Base-by-base conservation (phyloP, 2,888 invertebrate species). In the Drosophila nigricruria region DNA sequence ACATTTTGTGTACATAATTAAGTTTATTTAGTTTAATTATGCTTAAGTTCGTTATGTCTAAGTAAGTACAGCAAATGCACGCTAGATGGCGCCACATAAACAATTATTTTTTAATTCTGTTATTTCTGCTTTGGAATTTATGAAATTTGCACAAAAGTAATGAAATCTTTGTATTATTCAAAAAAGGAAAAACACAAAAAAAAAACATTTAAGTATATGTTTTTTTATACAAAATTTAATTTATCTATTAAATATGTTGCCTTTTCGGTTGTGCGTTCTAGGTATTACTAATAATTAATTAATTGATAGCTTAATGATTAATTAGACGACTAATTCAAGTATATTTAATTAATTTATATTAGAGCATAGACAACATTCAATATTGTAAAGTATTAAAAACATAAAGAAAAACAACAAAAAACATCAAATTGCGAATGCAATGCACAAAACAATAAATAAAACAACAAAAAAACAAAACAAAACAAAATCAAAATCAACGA, bases 351-450 rank as follows among this genome's bases (percentile, higher is more conserved):
- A 85, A 85, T 85, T 85, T 85, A 85, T 89, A 89, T 80, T 87
- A 87, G 89, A 52, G 57, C 59, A 50, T 85, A 89, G 76, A 69
- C 25, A 69, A 77, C 63, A 77, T 78, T 80, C 81, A 66, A 66
- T 66, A 66, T 79, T 89, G 81, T 87, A 89, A 88, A 89, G 89
- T 89, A 89, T 88, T 89, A 89, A 85, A 78, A 80, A 73, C 77
- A 66, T 67, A 64, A 72, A 54, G 32, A 63, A 54, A 60, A 75
- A 57, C 25, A 67, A 67, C 27, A 49, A 52, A n/a, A 57, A 57
- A 62, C 56, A 68, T 53, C n/a, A 74, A 63, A 77, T 83, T 74
- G 85, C 80, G 54, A 69, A 73, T 53, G 82, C 80, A 82, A 77
- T 71, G 56, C 63, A 81, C 71, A 84, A 82, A 86, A 74, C 72